Conservation (phyloP, 2,797 vertebrate genomes). For the Sebastes kiyomatsui region DNA sequence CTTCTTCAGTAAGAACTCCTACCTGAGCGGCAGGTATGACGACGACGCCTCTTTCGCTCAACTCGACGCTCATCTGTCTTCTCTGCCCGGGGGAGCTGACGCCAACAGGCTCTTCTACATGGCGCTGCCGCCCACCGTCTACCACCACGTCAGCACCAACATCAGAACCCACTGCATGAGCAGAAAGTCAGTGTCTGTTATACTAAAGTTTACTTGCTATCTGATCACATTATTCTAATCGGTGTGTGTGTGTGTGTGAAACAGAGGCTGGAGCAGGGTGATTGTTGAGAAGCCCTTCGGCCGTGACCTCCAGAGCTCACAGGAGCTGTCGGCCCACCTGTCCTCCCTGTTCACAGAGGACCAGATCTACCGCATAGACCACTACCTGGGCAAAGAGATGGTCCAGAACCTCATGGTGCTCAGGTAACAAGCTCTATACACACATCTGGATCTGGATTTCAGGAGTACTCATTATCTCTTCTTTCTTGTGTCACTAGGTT, state of each 20-base stretch:
- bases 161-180: slow-evolving; percentile 87
- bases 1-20: slow-evolving; percentile 87
- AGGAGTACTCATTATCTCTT: not conserved
- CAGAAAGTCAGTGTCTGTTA: slow-evolving; percentile 68
- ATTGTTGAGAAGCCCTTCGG: slow-evolving; percentile 95
- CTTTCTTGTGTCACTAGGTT: not conserved
- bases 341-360: slow-evolving; percentile 87
- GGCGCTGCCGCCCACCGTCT: slow-evolving; percentile 90
- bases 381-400: slow-evolving; percentile 98
- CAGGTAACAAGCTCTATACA: slow-evolving; percentile 74
- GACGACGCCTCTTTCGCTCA: slow-evolving; percentile 75
- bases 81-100: slow-evolving; percentile 79
- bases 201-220: slow-evolving; percentile 1
- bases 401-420: slow-evolving; percentile 98
- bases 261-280: slow-evolving; percentile 91
- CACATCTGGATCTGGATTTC: not conserved
- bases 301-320: slow-evolving; percentile 89
- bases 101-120: slow-evolving; percentile 91
- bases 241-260: not conserved
- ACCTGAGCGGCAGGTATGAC: slow-evolving; percentile 84
- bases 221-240: not conserved
- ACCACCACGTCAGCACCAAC: slow-evolving; percentile 87
- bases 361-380: slow-evolving; percentile 96
- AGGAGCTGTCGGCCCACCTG: slow-evolving; percentile 88
- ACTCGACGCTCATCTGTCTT: slow-evolving; percentile 80